phyloP scores from a whole-genome alignment of 2,797 vertebrate genomes.

The Cheirogaleus major region DNA sequence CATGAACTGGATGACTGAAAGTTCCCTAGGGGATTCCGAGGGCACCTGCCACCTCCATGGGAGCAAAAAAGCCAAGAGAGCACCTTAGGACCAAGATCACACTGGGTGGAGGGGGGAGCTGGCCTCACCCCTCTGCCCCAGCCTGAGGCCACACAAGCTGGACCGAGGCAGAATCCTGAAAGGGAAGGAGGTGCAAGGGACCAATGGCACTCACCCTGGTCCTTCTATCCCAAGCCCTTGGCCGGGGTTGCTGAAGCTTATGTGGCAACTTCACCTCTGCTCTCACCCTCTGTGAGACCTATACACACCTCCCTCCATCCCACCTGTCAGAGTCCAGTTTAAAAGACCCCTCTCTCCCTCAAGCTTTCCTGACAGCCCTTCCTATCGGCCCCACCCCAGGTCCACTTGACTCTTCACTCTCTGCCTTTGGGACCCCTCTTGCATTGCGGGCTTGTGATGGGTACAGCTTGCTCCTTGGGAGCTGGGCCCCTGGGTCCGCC shows the following conservation, averaged over 20 bases:
- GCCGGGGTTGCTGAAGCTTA: neutral
- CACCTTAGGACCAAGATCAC: neutral
- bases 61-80: neutral
- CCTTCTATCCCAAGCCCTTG: neutral
- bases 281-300: neutral
- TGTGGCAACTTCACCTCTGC: neutral
- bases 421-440: neutral
- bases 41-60: neutral
- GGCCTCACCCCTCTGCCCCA: neutral
- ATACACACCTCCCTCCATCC: neutral
- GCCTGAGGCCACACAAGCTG: neutral
- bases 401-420: neutral
- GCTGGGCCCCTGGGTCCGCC: neutral
- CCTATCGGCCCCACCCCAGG: neutral
- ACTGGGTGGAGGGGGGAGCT: neutral
- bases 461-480: neutral
- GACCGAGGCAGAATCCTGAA: neutral
- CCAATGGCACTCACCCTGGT: neutral
- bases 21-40: neutral
- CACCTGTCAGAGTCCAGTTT: neutral
- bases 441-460: neutral
- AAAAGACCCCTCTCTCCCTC: neutral
- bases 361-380: neutral
- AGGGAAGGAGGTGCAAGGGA: neutral
- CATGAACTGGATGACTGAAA: neutral